Base-by-base conservation (phyloP, 2,113 vertebrate species). In the Cranoglanis bouderius region DNA sequence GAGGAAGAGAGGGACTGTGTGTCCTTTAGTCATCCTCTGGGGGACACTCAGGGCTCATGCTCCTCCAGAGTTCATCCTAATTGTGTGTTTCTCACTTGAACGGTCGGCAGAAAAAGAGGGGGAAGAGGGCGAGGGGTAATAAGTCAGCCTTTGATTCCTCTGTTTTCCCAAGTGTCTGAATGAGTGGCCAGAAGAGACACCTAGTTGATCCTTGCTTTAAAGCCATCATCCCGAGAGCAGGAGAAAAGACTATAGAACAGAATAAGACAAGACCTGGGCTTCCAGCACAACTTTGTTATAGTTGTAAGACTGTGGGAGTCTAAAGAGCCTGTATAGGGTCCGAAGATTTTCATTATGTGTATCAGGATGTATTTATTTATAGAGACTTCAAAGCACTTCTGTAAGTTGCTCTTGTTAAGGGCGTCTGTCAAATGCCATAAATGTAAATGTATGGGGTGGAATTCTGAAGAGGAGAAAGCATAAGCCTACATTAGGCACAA, bases 101-200 rank as follows among this genome's bases (percentile, higher is more conserved):
- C 90, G 87, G 84, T 90, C 75, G 83, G 65, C 81, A 70, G 80
- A 57, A 87, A 78, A 81, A 88, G 84, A 67, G 35, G 35, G 46
- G 65, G 74, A 67, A 29, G 53, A 46, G 49, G 84, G 35, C 18
- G 40, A 83, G 77, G 85, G 88, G 82, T 87, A 89, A 90, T 90
- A 89, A 89, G 88, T 91, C 88, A 82, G 86, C 55, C 88, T 93
- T 92, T 92, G 93, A 92, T 90, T 84, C 86, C 75, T 85, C 43
- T 26, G 49, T 85, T 90, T 88, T 91, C 91, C 91, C 85, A 29
- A 40, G 90, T 87, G 87, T 89, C 65, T 85, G 46, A 35, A 59
- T 87, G 87, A 86, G 46, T 88, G 57, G 63, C 82, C 85, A 84
- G 55, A 85, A 90, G 88, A 90, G 89, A 74, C 75, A 59, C 78